phyloP scores from a whole-genome alignment of 2,888 invertebrate species.

The Drosophila nigritarsus region DNA sequence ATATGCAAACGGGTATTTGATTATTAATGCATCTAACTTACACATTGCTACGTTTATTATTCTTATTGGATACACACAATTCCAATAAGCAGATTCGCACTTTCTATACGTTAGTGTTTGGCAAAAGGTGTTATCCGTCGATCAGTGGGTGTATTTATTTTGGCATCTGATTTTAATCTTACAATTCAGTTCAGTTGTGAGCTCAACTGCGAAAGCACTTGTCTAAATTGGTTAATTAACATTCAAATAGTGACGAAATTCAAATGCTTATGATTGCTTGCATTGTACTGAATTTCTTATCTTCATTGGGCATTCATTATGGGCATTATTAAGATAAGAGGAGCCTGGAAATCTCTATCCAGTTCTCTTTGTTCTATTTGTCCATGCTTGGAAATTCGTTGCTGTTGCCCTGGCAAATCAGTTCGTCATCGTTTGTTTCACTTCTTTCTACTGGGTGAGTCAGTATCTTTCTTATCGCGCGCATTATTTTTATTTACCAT shows the following conservation, averaged over 20 bases:
- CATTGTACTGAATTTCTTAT: conserved; percentile 64
- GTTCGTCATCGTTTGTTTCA: conserved; percentile 12
- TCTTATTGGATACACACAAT: neutral
- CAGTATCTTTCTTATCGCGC: neutral
- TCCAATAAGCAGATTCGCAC: neutral
- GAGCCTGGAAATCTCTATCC: neutral
- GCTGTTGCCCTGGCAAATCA: conserved; percentile 72
- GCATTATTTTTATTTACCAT: neutral
- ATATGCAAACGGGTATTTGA: neutral
- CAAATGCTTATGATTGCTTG: conserved; percentile 39
- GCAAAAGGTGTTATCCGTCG: too few relatives aligned
- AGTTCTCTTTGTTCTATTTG: neutral
- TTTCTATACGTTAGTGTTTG: neutral
- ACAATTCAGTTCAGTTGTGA: too few relatives aligned
- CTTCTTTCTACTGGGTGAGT: neutral
- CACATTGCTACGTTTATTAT: neutral
- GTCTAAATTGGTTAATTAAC: too few relatives aligned
- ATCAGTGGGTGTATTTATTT: too few relatives aligned
- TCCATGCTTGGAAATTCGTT: conserved; percentile 35
- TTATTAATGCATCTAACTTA: neutral
- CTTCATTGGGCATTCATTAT: conserved; percentile 73
- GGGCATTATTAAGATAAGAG: conserved; percentile 77
- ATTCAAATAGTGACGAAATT: neutral
- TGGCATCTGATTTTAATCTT: too few relatives aligned
- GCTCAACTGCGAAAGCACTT: too few relatives aligned